phyloP scores from a whole-genome alignment of 2,113 vertebrate species.

The Actenoides hombroni region DNA sequence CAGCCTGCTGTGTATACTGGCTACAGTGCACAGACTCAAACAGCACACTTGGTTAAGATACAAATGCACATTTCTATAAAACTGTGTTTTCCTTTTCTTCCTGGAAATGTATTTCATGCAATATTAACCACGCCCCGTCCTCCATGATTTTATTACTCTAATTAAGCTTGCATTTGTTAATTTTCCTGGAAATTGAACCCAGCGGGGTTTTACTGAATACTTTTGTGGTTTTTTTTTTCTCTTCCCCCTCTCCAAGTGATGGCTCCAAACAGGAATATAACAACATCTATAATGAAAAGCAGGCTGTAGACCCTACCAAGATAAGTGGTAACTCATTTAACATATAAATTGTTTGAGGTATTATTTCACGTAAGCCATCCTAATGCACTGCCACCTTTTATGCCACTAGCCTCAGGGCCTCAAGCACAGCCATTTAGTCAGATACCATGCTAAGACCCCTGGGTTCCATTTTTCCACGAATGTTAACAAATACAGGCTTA shows the following conservation, averaged over 20 bases:
- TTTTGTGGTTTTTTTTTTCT: neutral
- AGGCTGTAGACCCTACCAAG: neutral
- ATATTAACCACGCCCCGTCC: neutral
- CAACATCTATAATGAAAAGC: neutral
- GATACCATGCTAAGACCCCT: neutral
- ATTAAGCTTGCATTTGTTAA: neutral
- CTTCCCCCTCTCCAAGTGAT: neutral
- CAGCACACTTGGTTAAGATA: neutral
- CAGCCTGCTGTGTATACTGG: fast-evolving
- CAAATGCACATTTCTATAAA: neutral
- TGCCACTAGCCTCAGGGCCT: neutral
- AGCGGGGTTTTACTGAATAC: neutral
- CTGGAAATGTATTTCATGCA: neutral
- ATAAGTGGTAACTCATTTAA: neutral
- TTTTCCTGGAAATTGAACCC: conserved; percentile 18
- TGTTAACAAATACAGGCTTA: neutral
- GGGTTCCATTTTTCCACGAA: neutral
- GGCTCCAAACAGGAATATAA: neutral
- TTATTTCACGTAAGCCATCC: conserved; percentile 3
- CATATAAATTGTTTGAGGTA: neutral
- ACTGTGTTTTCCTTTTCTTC: neutral
- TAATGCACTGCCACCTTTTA: neutral
- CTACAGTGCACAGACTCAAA: neutral
- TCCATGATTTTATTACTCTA: neutral
- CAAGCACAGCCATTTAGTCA: neutral